Conservation (phyloP, 2,113 vertebrate species). For the Stercorarius parasiticus region DNA sequence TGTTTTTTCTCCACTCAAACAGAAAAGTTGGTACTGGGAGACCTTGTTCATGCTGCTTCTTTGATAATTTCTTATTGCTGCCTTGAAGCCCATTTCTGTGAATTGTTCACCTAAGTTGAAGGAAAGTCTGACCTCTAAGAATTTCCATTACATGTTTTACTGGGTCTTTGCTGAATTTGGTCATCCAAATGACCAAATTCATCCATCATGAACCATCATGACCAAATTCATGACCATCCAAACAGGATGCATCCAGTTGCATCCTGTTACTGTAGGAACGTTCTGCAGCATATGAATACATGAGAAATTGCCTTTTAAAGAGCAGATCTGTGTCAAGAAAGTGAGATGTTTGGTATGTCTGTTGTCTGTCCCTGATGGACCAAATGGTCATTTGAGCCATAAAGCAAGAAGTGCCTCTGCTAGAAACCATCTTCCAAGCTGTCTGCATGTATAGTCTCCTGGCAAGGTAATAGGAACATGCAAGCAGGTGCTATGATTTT, state of each 20-base stretch:
- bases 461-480: not conserved
- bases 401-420: not conserved
- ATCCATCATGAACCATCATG: no score
- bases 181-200: no score
- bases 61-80: not conserved
- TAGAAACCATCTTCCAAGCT: not conserved
- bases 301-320: not conserved
- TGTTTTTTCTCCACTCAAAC: not conserved
- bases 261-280: not conserved
- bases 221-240: no score
- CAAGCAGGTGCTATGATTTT: not conserved
- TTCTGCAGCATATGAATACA: accelerated
- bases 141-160: not conserved
- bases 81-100: not conserved
- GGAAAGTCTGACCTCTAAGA: not conserved
- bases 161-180: not conserved
- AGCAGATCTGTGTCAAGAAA: not conserved
- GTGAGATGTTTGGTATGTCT: not conserved
- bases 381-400: not conserved
- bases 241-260: no score
- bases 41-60: not conserved
- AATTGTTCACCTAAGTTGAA: not conserved
- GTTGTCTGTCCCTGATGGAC: not conserved
- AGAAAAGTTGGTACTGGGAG: not conserved
- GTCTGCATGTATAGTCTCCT: not conserved